Percentiles rank a stretch among this genome's conserved stretches.
Conservation (phyloP, 2,113 vertebrate genomes). For the Amblyornis subalaris region DNA sequence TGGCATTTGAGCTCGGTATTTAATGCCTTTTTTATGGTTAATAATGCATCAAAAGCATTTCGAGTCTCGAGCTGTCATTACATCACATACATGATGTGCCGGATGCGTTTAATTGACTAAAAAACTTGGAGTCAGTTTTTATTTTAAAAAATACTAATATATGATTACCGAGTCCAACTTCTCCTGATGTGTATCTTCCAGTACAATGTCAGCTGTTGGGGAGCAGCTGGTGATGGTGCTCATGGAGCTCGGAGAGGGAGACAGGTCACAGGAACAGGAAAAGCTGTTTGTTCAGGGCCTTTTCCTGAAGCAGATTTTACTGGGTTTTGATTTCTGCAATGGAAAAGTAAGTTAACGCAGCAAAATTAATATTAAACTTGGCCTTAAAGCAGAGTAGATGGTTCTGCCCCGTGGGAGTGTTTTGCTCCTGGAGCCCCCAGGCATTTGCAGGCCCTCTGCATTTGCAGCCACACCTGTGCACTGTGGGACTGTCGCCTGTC, state of each 20-base stretch:
- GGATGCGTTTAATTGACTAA: conserved; percentile 68
- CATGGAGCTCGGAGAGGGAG: background rate
- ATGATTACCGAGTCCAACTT: conserved; percentile 60
- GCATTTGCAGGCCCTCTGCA: background rate
- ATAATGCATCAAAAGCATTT: conserved; percentile 79
- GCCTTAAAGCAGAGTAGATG: background rate
- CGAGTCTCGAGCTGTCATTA: conserved; percentile 72
- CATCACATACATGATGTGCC: conserved; percentile 70
- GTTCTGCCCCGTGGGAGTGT: background rate
- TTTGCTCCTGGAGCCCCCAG: background rate
- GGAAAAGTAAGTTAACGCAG: background rate
- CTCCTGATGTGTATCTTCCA: conserved; percentile 15
- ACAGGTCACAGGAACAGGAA: background rate
- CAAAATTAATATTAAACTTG: background rate
- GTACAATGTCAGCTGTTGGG: conserved; percentile 1
- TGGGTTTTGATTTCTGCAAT: background rate
- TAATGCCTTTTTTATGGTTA: conserved; percentile 81
- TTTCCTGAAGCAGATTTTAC: background rate
- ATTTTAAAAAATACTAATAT: conserved; percentile 57
- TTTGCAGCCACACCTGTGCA: background rate
- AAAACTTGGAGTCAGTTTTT: conserved; percentile 71
- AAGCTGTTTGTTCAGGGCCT: background rate
- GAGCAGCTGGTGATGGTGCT: background rate
- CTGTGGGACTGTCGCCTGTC: background rate
- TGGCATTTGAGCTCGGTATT: conserved; percentile 73